Evolutionary conservation across 2,113 vertebrate genomes (phyloP).

Genomic region (Neodontobutis hainanensis): DNA sequence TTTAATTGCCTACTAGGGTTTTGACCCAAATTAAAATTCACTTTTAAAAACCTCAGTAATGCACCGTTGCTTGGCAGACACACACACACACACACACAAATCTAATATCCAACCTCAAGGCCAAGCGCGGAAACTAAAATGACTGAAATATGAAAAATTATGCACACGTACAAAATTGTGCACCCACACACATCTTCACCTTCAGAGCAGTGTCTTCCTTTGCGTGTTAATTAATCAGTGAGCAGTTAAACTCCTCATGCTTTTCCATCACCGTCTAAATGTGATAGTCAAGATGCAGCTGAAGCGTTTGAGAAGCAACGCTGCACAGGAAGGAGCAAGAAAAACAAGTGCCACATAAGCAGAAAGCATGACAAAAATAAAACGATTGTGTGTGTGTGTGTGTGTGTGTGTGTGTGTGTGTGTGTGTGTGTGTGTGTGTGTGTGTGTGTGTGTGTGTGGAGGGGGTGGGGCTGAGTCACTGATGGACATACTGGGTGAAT

Average conservation of each 20-base stretch:
- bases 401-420: not conserved
- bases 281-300: constrained; percentile 12
- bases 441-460: not conserved
- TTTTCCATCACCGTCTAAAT: constrained; percentile 23
- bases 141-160: constrained; percentile 9
- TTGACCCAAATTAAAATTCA: constrained; percentile 56
- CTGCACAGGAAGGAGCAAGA: constrained; percentile 15
- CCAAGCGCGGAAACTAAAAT: constrained; percentile 10
- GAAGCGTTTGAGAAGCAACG: constrained; percentile 10
- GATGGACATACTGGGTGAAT: constrained; percentile 36
- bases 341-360: constrained; percentile 14
- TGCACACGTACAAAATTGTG: constrained; percentile 2
- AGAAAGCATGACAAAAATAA: constrained; percentile 3
- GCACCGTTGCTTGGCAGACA: constrained; percentile 16
- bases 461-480: constrained; percentile 25
- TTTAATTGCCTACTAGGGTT: constrained; percentile 45
- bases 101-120: constrained; percentile 15
- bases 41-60: constrained; percentile 47
- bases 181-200: constrained; percentile 15
- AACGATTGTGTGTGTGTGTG: not conserved
- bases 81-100: constrained; percentile 17
- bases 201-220: constrained; percentile 13
- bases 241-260: constrained; percentile 14
- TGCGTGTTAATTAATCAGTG: constrained; percentile 42
- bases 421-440: not conserved